Base-by-base conservation (phyloP, 2,888 invertebrate species). In the Calameuta filiformis region DNA sequence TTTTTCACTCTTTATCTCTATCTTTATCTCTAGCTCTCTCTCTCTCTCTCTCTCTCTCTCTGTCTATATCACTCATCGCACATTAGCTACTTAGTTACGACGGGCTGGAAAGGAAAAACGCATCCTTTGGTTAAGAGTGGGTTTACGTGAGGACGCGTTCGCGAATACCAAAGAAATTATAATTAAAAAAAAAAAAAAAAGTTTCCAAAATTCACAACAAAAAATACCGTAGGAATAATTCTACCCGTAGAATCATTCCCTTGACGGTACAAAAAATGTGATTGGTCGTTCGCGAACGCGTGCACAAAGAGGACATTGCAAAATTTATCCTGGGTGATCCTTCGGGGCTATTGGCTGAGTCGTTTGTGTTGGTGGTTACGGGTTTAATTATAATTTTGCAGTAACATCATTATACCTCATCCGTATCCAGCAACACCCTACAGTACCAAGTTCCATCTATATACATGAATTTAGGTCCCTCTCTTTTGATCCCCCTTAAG, bases 281-380 rank as follows among this genome's bases (percentile, higher is more conserved):
- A 71, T 33, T 71, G 33, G 33, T 71, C 12, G 12, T 71, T 56
- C 56, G 56, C 56, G 56, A 56, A 15, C 56, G 56, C 56, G 56
- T 56, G 56, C 56, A 23, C 56, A 23, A 80, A 78, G 68, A 76
- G 78, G 81, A 79, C 78, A 74, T 56, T 86, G 88, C 86, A 86
- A 88, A 87, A 86, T 85, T 85, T 82, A 85, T 85, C 83, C 82
- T 89, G 88, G 89, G 87, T 85, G 84, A 84, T 85, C 84, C 83
- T 84, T 84, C 83, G 85, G 88, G 86, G 88, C 89, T 91, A 89
- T 90, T 91, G 89, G 89, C 86, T 90, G 87, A 85, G 85, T 86
- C 86, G 85, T 89, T 88, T 91, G 89, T 91, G 90, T 90, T 90
- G 90, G 90, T 91, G 91, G 91, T 91, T 91, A 87, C 86, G 91